A percentile compares a stretch with the other conserved stretches of the same genome.
Conservation (phyloP, 2,113 vertebrate genomes). For the Saguinus midas region DNA sequence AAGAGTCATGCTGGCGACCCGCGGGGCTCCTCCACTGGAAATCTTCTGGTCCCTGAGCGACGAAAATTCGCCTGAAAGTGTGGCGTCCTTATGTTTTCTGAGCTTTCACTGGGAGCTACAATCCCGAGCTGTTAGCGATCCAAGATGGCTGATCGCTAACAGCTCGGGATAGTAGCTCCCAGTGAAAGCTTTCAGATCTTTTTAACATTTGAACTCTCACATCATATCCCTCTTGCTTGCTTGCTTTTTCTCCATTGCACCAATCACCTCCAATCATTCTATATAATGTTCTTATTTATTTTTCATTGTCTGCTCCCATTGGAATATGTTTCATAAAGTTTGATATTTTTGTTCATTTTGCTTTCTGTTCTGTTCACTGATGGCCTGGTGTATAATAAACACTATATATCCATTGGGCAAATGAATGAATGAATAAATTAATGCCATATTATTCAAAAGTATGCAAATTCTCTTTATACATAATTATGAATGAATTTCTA, state of each 20-base stretch:
- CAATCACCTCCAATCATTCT: not conserved
- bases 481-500: not conserved
- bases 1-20: too few relatives aligned
- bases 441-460: not conserved
- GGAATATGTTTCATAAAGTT: not conserved
- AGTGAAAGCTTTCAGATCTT: not conserved
- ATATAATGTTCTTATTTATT: not conserved
- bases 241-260: not conserved
- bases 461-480: not conserved
- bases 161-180: too few relatives aligned
- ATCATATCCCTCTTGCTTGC: not conserved
- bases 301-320: not conserved
- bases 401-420: not conserved
- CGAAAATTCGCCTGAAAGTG: too few relatives aligned
- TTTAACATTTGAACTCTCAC: not conserved
- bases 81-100: too few relatives aligned
- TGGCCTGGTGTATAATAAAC: not conserved
- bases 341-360: not conserved
- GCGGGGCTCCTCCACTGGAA: too few relatives aligned
- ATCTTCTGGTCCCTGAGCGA: too few relatives aligned
- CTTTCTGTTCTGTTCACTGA: not conserved
- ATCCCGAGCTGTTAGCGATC: too few relatives aligned
- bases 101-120: too few relatives aligned
- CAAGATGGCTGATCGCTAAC: too few relatives aligned
- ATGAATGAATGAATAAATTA: not conserved